phyloP scores from a whole-genome alignment of 2,888 invertebrate genomes.

The Macrophya annulata region DNA sequence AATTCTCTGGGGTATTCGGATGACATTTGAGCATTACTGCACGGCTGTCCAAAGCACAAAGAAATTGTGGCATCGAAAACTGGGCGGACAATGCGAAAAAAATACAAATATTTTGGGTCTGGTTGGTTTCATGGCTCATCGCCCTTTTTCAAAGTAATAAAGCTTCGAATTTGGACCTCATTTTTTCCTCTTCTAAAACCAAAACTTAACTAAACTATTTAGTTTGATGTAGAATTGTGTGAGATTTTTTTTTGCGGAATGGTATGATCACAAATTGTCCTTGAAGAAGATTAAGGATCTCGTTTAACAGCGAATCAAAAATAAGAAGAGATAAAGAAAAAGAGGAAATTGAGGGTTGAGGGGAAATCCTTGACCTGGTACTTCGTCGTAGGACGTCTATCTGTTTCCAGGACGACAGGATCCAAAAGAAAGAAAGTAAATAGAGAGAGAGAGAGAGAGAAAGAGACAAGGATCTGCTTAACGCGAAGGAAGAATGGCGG shows the following conservation, averaged over 20 bases:
- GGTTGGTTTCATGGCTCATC: conserved; percentile 71
- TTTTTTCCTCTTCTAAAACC: background rate
- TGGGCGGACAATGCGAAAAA: conserved; percentile 64
- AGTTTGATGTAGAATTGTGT: background rate
- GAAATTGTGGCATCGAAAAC: conserved; percentile 49
- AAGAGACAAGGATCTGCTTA: conserved; percentile 66
- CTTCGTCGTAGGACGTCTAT: conserved; percentile 15
- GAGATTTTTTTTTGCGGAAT: background rate
- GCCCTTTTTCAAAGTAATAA: conserved; percentile 56
- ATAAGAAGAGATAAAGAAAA: conserved; percentile 42
- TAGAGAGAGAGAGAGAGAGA: conserved; percentile 50
- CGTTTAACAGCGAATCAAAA: conserved; percentile 14
- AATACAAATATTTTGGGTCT: conserved; percentile 74
- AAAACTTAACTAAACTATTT: background rate
- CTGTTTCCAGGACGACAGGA: conserved; percentile 18
- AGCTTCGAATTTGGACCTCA: background rate
- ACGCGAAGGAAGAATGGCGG: conserved; percentile 74
- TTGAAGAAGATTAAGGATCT: background rate
- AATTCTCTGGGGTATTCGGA: background rate
- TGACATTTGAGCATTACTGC: conserved; percentile 5
- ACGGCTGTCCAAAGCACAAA: conserved; percentile 39
- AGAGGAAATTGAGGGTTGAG: conserved; percentile 14
- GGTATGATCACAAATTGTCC: background rate
- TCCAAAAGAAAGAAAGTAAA: background rate
- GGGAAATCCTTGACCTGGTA: conserved; percentile 52